Conservation (phyloP, 2,113 vertebrate genomes). For the Bambusicola thoracicus region DNA sequence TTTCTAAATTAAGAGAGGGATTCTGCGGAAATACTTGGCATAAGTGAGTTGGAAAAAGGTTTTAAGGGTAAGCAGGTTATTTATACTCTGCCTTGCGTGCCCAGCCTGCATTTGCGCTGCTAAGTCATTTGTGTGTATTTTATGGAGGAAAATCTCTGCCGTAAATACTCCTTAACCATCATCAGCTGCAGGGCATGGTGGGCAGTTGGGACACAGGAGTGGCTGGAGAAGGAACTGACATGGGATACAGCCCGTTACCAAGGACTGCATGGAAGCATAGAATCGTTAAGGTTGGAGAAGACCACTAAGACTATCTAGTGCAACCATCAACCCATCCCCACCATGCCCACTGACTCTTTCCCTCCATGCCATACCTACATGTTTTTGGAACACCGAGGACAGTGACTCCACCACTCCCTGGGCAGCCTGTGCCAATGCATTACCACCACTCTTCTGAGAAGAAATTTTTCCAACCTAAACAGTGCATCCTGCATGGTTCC, state of each 20-base stretch:
- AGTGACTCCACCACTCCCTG: too few species aligned
- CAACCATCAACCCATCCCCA: too few species aligned
- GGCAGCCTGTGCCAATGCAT: too few species aligned
- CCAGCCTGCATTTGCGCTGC: slow-evolving; percentile 11
- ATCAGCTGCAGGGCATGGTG: neutral
- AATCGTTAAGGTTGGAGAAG: too few species aligned
- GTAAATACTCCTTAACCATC: slow-evolving; percentile 28
- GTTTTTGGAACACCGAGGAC: too few species aligned
- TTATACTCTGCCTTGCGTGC: slow-evolving; percentile 37
- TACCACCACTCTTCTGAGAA: too few species aligned
- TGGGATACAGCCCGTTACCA: neutral
- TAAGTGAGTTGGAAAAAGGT: slow-evolving; percentile 63
- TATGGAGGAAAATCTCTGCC: neutral
- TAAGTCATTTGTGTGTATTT: slow-evolving; percentile 52
- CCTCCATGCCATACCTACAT: too few species aligned
- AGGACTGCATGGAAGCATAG: too few species aligned
- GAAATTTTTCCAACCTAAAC: too few species aligned
- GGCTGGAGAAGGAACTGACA: neutral
- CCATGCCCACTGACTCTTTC: too few species aligned
- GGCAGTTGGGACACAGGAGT: neutral
- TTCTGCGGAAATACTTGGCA: slow-evolving; percentile 60
- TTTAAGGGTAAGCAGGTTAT: slow-evolving; percentile 70
- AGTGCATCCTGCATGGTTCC: neutral
- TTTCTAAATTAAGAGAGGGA: slow-evolving; percentile 51
- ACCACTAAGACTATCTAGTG: too few species aligned